Evolutionary conservation across 2,888 invertebrate species (phyloP).

Genomic region (Ametastegia equiseti): DNA sequence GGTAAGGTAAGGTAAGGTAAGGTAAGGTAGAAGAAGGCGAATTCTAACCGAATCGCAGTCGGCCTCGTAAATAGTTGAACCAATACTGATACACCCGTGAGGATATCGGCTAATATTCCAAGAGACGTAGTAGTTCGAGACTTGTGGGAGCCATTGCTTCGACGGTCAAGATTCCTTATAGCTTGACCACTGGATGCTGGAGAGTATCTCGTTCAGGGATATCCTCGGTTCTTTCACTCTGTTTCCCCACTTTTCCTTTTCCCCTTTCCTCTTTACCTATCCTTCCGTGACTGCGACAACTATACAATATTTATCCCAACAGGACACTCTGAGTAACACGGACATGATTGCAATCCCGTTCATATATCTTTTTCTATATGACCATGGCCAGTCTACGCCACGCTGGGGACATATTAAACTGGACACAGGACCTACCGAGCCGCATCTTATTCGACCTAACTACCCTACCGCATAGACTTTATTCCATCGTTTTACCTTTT

Average conservation of each 20-base stretch:
- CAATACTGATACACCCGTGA: conserved; percentile 57
- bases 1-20: background rate
- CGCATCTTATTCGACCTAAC: conserved; percentile 52
- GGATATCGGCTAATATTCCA: conserved; percentile 67
- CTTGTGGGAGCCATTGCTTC: conserved; percentile 44
- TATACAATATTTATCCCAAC: conserved; percentile 74
- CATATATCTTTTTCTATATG: conserved; percentile 72
- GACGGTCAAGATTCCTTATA: conserved; percentile 25
- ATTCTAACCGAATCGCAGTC: conserved; percentile 23
- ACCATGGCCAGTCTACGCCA: conserved; percentile 65
- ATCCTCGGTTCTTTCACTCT: background rate
- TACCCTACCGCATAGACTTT: conserved; percentile 60
- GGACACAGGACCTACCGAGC: conserved; percentile 55
- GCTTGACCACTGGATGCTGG: background rate
- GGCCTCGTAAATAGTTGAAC: conserved; percentile 65
- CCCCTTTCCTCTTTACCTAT: conserved; percentile 9
- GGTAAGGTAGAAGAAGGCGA: background rate
- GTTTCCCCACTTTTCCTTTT: background rate
- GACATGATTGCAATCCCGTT: conserved; percentile 74
- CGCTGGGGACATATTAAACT: conserved; percentile 73
- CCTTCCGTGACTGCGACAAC: conserved; percentile 58
- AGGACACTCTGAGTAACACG: conserved; percentile 72
- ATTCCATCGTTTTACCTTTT: conserved; percentile 16
- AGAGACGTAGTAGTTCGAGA: conserved; percentile 53
- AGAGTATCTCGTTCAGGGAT: background rate